Conservation (phyloP, 2,888 invertebrate species). For the Cerastoderma edule region DNA sequence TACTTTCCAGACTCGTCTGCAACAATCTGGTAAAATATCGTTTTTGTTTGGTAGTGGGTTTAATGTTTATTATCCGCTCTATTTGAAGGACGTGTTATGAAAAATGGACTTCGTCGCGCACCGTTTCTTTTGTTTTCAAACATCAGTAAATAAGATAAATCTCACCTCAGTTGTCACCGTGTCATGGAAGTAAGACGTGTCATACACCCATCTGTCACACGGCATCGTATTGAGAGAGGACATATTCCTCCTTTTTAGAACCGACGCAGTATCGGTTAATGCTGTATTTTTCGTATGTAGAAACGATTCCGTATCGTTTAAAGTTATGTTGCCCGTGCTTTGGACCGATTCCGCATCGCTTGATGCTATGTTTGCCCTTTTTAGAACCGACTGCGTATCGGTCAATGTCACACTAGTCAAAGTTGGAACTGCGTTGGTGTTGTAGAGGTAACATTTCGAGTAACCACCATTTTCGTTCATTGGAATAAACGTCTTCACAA, state of each 20-base stretch:
- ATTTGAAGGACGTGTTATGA: background rate
- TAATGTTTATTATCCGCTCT: no score
- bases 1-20: background rate
- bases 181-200: conserved; percentile 29
- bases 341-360: no score
- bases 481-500: conserved; percentile 58
- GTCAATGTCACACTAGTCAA: background rate
- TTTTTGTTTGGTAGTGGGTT: no score
- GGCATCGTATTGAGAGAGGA: background rate
- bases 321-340: no score
- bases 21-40: background rate
- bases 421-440: no score
- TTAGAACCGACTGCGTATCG: background rate
- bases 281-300: no score
- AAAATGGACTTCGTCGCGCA: background rate
- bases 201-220: conserved; percentile 53
- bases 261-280: no score
- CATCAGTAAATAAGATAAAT: no score
- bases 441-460: conserved; percentile 25
- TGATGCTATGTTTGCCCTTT: no score
- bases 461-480: conserved; percentile 24
- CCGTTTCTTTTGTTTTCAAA: no score
- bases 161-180: conserved; percentile 51
- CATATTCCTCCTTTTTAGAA: no score
- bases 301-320: no score